phyloP scores from a whole-genome alignment of 2,888 invertebrate species.

The Agriopis marginaria region DNA sequence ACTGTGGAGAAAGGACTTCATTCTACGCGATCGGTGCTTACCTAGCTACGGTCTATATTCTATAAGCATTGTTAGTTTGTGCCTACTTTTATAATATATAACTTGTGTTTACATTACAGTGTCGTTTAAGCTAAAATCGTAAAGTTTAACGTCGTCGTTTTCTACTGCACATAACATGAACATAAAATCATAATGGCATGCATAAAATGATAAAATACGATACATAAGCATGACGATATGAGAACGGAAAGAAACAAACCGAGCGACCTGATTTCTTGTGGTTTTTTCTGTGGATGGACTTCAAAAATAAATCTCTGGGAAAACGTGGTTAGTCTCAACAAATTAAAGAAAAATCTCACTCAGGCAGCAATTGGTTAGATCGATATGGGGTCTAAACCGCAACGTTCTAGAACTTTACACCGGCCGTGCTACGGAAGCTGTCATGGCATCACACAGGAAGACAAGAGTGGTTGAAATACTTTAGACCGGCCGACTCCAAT shows the following conservation, averaged over 20 bases:
- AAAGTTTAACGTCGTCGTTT: slow-evolving; percentile 60
- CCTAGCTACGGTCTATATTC: slow-evolving; percentile 67
- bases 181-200: slow-evolving; percentile 75
- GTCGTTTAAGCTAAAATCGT: slow-evolving; percentile 62
- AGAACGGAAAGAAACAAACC: slow-evolving; percentile 60
- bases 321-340: slow-evolving; percentile 72
- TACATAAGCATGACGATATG: slow-evolving; percentile 78
- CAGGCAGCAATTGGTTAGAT: slow-evolving; percentile 86
- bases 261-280: slow-evolving; percentile 48
- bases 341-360: slow-evolving; percentile 77
- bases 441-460: slow-evolving; percentile 84
- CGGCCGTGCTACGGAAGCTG: slow-evolving; percentile 71
- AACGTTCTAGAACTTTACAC: slow-evolving; percentile 41
- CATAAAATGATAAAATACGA: slow-evolving; percentile 70
- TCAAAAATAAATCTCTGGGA: slow-evolving; percentile 84
- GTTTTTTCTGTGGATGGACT: slow-evolving; percentile 74
- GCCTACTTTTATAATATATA: slow-evolving; percentile 62
- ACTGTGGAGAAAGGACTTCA: slow-evolving; percentile 55
- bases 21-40: slow-evolving; percentile 60
- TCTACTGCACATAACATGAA: slow-evolving; percentile 69
- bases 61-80: slow-evolving; percentile 77
- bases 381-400: slow-evolving; percentile 61
- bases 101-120: slow-evolving; percentile 73
- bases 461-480: slow-evolving; percentile 82
- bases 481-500: slow-evolving; percentile 86